A percentile compares a stretch with the other conserved stretches of the same genome.
Evolutionary conservation across 1,140 invertebrate species (phyloP).

Genomic region (Marisa cornuarietis): DNA sequence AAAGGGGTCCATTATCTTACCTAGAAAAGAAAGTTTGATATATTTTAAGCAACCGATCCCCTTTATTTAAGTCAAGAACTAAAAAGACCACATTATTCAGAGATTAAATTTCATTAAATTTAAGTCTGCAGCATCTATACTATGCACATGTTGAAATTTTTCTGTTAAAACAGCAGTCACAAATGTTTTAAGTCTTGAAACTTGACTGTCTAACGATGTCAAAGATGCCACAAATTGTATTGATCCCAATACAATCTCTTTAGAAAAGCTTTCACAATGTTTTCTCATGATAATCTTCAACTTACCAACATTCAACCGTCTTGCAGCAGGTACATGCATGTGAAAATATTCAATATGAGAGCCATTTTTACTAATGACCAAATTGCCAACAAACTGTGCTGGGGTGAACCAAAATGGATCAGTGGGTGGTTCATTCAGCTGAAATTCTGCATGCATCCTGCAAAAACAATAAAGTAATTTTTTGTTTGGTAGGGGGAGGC

Average conservation of each 20-base stretch:
- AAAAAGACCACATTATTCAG: not conserved
- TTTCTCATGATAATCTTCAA: not conserved
- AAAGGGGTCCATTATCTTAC: too few relatives aligned
- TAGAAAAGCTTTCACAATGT: not conserved
- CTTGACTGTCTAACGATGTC: too few relatives aligned
- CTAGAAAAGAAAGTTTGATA: too few relatives aligned
- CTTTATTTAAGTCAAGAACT: not conserved
- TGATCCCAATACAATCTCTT: too few relatives aligned
- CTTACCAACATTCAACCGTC: constrained; percentile 65
- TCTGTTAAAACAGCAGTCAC: too few relatives aligned
- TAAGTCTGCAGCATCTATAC: not conserved
- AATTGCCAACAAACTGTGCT: constrained; percentile 62
- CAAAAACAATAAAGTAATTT: not conserved
- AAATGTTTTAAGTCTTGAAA: too few relatives aligned
- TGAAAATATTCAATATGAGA: constrained; percentile 56
- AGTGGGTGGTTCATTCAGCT: constrained; percentile 65
- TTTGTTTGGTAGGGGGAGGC: too few relatives aligned
- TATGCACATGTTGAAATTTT: too few relatives aligned
- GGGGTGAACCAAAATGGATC: constrained; percentile 68
- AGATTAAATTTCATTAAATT: not conserved
- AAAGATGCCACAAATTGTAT: too few relatives aligned
- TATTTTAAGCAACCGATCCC: too few relatives aligned
- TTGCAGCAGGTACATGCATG: constrained; percentile 58
- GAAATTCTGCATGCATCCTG: constrained; percentile 67
- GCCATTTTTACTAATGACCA: constrained; percentile 55